phyloP scores from a whole-genome alignment of 2,888 invertebrate genomes.

The Catonia carolina region DNA sequence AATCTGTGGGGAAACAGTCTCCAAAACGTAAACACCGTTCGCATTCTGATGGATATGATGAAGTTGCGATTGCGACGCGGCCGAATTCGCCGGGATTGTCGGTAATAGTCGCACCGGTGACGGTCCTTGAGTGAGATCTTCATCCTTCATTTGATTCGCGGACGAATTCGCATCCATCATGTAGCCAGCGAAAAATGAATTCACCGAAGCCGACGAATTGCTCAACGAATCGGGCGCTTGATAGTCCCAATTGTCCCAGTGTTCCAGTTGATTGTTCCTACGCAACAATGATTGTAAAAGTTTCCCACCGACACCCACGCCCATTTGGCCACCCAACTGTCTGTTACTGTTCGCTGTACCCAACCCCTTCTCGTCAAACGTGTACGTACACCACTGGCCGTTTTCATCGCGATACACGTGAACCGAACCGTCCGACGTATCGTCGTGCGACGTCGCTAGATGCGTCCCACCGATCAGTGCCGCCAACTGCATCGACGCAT shows the following conservation, averaged over 20 bases:
- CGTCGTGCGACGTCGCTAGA: constrained; percentile 70
- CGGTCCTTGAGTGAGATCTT: background rate
- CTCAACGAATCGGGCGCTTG: constrained; percentile 24
- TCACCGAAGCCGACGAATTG: constrained; percentile 20
- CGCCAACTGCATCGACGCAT: constrained; percentile 24
- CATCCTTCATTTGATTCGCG: background rate
- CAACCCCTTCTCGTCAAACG: constrained; percentile 66
- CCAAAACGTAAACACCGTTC: constrained; percentile 25
- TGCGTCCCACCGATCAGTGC: constrained; percentile 26
- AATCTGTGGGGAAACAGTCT: constrained; percentile 23
- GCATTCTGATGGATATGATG: constrained; percentile 32
- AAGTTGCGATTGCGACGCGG: constrained; percentile 33
- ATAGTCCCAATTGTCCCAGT: constrained; percentile 23
- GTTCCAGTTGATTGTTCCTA: constrained; percentile 20
- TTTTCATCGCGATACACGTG: constrained; percentile 67
- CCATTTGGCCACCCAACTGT: constrained; percentile 6
- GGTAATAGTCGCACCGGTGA: constrained; percentile 18
- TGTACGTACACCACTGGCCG: constrained; percentile 81
- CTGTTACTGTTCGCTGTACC: constrained; percentile 15
- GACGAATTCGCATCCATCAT: background rate
- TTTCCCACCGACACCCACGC: constrained; percentile 14
- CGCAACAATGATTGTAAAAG: constrained; percentile 18
- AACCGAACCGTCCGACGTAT: constrained; percentile 70
- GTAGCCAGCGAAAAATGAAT: constrained; percentile 2
- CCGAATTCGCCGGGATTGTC: constrained; percentile 45